These are phyloP conservation scores for Brachylomia viminalis DNA, from an alignment of 2,888 invertebrate species.

Conservation along the genomic window DNA sequence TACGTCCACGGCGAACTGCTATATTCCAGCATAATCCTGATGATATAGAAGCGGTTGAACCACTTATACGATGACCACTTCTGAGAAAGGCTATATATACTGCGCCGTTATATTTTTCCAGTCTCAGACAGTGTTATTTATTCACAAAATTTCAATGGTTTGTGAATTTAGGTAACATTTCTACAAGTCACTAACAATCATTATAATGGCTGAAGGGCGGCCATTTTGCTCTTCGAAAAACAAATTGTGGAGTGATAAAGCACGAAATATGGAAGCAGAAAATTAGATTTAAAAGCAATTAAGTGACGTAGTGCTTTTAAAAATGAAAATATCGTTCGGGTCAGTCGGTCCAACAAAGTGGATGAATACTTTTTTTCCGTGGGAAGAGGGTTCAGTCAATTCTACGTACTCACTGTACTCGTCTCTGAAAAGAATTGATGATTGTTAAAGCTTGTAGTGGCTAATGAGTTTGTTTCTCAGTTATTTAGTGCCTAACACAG, in stretches of 20 bases:
- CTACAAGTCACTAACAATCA: conserved; percentile 77
- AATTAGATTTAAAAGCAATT: conserved; percentile 73
- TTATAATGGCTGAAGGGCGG: conserved; percentile 72
- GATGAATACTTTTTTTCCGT: conserved; percentile 39
- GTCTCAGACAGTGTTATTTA: too few species aligned
- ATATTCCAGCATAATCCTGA: too few species aligned
- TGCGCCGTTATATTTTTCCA: too few species aligned
- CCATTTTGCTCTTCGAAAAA: conserved; percentile 76
- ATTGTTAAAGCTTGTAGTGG: conserved; percentile 27
- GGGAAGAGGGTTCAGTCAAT: conserved; percentile 23
- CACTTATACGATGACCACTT: too few species aligned
- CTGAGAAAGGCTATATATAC: too few species aligned
- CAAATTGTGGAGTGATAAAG: conserved; percentile 79
- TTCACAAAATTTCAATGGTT: too few species aligned
- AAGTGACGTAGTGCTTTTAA: conserved; percentile 71
- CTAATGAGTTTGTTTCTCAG: conserved; percentile 17
- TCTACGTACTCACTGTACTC: conserved; percentile 22
- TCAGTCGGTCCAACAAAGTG: conserved; percentile 44
- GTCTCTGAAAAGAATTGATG: conserved; percentile 35
- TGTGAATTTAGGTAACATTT: conserved; percentile 61
- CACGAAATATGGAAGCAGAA: conserved; percentile 75
- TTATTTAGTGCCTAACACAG: too few species aligned
- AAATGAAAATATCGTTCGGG: conserved; percentile 63
- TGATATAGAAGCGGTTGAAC: too few species aligned
- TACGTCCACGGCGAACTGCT: too few species aligned